phyloP scores from a whole-genome alignment of 2,797 vertebrate species.

The Bradypodion pumilum region DNA sequence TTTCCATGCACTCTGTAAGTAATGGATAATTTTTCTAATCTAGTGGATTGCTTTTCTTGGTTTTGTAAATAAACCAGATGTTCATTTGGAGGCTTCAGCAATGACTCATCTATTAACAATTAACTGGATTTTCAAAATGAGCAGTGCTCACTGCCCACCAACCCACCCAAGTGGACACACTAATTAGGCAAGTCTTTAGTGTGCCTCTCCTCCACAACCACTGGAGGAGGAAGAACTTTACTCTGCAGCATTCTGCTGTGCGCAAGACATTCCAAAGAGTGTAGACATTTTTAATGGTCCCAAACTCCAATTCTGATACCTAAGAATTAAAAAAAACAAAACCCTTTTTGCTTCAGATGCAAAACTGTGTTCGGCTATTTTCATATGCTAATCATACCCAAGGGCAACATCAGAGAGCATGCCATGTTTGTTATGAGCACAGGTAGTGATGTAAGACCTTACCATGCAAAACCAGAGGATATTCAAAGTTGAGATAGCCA shows the following conservation, averaged over 20 bases:
- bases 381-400: background rate
- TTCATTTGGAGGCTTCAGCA: slow-evolving; percentile 29
- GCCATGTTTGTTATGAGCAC: background rate
- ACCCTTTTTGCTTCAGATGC: background rate
- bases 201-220: background rate
- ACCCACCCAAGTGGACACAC: background rate
- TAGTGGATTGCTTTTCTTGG: slow-evolving; percentile 15
- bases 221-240: background rate
- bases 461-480: background rate
- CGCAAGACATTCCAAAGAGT: background rate
- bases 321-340: background rate
- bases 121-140: background rate
- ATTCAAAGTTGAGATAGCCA: background rate
- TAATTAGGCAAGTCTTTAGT: background rate
- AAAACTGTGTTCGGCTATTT: background rate
- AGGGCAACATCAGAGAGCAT: background rate
- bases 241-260: background rate
- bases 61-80: slow-evolving; percentile 65
- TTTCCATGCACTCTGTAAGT: slow-evolving; percentile 14
- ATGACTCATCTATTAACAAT: too few relatives aligned
- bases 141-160: too few relatives aligned
- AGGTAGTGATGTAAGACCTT: background rate
- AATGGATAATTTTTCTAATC: background rate
- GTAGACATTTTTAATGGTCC: background rate
- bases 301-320: background rate